phyloP scores from a whole-genome alignment of 53 echinoderm and acorn worm genomes.

The Paelopatides confundens region DNA sequence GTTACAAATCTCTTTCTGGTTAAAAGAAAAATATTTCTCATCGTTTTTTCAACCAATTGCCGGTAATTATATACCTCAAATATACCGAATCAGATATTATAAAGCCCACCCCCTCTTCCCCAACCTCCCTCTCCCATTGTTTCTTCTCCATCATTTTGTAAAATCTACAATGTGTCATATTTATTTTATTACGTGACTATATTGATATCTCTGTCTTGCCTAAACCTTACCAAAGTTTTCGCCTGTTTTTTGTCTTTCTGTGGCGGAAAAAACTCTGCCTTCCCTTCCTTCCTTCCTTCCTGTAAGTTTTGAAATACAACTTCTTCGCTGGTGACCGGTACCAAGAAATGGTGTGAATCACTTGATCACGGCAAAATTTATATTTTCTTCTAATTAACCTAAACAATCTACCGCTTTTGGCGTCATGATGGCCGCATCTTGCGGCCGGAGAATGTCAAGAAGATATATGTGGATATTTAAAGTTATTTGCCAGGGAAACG shows the following conservation, averaged over 20 bases:
- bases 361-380: constrained; percentile 45
- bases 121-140: too few species aligned
- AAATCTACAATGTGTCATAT: too few species aligned
- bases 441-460: constrained; percentile 31
- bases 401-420: constrained; percentile 47
- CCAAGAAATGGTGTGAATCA: constrained; percentile 35
- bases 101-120: too few species aligned
- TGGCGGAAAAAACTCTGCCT: background rate
- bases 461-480: constrained; percentile 27
- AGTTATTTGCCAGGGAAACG: constrained; percentile 12
- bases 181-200: too few species aligned
- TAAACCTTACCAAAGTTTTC: background rate
- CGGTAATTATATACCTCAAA: too few species aligned
- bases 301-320: constrained; percentile 37
- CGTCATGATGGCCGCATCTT: constrained; percentile 41
- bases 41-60: too few species aligned
- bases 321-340: constrained; percentile 8
- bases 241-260: background rate
- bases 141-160: too few species aligned
- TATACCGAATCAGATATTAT: too few species aligned
- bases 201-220: background rate
- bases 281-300: background rate
- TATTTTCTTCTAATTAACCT: constrained; percentile 52
- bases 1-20: too few species aligned
- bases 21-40: too few species aligned